Conservation (phyloP, 2,888 invertebrate species). For the Gastrophysa polygoni region DNA sequence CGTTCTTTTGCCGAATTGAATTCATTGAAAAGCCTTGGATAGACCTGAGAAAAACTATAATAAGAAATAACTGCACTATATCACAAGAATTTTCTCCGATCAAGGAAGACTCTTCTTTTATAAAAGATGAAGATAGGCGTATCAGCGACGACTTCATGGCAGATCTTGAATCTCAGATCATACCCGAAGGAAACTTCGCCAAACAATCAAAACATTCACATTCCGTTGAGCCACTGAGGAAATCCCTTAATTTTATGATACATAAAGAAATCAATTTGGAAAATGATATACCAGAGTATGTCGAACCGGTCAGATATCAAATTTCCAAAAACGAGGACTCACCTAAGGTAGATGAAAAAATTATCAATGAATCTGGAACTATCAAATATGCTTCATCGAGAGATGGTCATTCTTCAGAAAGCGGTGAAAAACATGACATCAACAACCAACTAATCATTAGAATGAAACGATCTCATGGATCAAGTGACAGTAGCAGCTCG, state of each 20-base stretch:
- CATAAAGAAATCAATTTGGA: background rate
- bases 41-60: constrained; percentile 65
- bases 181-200: constrained; percentile 26
- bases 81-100: constrained; percentile 59
- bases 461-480: too few relatives aligned
- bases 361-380: too few relatives aligned
- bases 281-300: background rate
- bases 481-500: background rate
- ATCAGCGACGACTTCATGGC: constrained; percentile 42
- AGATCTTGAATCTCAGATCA: constrained; percentile 54
- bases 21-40: constrained; percentile 72
- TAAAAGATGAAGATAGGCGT: constrained; percentile 39
- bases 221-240: background rate
- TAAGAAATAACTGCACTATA: constrained; percentile 70
- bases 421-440: too few relatives aligned
- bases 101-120: constrained; percentile 21
- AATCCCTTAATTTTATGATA: background rate
- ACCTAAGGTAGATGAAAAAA: too few relatives aligned
- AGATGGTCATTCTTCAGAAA: too few relatives aligned
- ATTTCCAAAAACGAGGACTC: too few relatives aligned
- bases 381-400: too few relatives aligned
- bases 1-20: constrained; percentile 63
- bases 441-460: too few relatives aligned
- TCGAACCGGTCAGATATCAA: too few relatives aligned
- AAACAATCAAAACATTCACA: background rate